Evolutionary conservation across 2,888 invertebrate species (phyloP), one percentile per base, ranked within the genome.

Genomic region (Acleris emargana): DNA sequence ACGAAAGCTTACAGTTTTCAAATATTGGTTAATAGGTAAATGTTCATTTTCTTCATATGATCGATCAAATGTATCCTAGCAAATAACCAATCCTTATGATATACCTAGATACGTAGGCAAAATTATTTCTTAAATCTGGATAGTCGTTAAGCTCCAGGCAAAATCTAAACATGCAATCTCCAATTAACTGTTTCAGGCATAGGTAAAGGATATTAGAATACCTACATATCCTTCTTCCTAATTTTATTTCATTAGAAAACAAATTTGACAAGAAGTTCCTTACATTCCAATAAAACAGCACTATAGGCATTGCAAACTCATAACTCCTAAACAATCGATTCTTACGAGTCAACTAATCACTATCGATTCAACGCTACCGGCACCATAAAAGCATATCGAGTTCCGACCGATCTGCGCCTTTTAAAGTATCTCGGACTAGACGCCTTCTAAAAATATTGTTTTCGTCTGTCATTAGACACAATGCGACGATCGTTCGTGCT

Each of bases 381-480:
- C 80, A 72, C 83, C 84, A 84, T 86, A 85, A 86, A 89, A 82
- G 84, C 77, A 71, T 78, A 78, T 77, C 81, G 73, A 84, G 86
- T 85, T 84, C 78, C 68, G 25, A 76, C 74, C 72, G 75, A 84
- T 84, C 84, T 77, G 70, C 71, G 62, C 86, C 86, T 78, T 88
- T 87, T 84, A 86, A 82, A 87, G 84, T 75, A 73, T 75, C 76
- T 76, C 73, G 77, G 74, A 69, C 68, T 75, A 76, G 70, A 68
- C 66, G 68, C 73, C 75, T 74, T 89, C 88, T 86, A 90, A 90
- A 91, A 89, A 91, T 90, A 89, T 86, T 89, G 83, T 88, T 90
- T 91, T 87, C 82, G 86, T 87, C 88, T 89, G 89, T 90, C 87
- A 89, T 88, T 88, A 88, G 82, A 78, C 74, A 86, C 87, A 84